Evolutionary conservation across 1,140 invertebrate genomes (phyloP).

Genomic region (Caligus rogercresseyi): DNA sequence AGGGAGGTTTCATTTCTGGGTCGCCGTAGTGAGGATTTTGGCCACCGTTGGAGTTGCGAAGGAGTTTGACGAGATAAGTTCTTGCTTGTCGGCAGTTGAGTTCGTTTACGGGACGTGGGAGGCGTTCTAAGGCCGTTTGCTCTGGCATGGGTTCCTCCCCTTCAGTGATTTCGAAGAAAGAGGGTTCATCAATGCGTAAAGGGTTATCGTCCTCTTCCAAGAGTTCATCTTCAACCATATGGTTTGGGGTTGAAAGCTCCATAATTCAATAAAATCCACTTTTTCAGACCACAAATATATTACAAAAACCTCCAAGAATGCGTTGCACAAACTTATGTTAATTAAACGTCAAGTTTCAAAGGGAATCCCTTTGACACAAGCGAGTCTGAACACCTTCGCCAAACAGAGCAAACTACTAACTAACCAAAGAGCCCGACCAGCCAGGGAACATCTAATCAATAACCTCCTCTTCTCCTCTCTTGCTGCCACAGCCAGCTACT

Average conservation of each 20-base stretch:
- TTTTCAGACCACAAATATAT: neutral
- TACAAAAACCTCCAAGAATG: too few species aligned
- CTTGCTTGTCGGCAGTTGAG: slow-evolving; percentile 16
- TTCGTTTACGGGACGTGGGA: slow-evolving; percentile 14
- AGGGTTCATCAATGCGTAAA: neutral
- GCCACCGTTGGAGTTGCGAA: slow-evolving; percentile 8
- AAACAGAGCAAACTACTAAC: neutral
- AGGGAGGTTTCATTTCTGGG: slow-evolving; percentile 12
- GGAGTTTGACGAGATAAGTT: slow-evolving; percentile 18
- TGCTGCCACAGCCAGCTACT: neutral
- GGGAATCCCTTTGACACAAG: too few species aligned
- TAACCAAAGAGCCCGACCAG: neutral
- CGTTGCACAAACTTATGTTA: too few species aligned
- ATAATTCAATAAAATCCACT: neutral
- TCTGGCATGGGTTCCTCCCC: neutral
- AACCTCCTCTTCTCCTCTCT: neutral
- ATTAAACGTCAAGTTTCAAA: too few species aligned
- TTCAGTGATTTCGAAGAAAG: neutral
- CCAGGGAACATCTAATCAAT: neutral
- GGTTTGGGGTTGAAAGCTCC: neutral
- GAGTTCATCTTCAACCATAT: neutral
- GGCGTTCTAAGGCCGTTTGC: neutral
- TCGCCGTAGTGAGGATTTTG: slow-evolving; percentile 18
- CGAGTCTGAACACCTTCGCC: neutral
- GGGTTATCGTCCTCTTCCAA: neutral